These are phyloP conservation scores for Ceratina japonica DNA, from an alignment of 1,140 invertebrate genomes.

Conservation along the genomic window DNA sequence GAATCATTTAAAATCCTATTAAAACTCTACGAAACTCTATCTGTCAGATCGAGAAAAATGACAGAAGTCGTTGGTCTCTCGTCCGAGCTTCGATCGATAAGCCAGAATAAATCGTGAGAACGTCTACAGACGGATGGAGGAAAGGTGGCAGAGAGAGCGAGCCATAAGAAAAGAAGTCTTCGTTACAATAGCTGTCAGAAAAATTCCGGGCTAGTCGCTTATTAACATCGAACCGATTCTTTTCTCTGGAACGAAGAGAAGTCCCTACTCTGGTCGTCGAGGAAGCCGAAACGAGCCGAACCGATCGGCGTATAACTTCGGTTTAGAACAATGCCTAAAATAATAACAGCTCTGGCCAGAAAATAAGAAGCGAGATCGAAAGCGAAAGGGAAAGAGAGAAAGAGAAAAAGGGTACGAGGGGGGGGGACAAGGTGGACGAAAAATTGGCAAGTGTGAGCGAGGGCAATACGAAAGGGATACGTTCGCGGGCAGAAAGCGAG, in stretches of 20 bases:
- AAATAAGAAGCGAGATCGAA: background rate
- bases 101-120: conserved; percentile 33
- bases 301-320: conserved; percentile 1
- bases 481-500: conserved; percentile 20
- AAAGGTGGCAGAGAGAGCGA: conserved; percentile 25
- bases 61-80: background rate
- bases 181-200: conserved; percentile 28
- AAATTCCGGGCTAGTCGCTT: conserved; percentile 20
- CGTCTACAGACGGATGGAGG: background rate
- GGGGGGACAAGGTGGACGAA: background rate
- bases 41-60: no score
- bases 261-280: background rate
- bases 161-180: no score
- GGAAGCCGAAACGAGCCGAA: no score
- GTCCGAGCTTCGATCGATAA: conserved; percentile 8
- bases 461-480: conserved; percentile 23
- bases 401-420: background rate
- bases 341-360: conserved; percentile 4
- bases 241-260: background rate
- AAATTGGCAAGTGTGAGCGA: conserved; percentile 42
- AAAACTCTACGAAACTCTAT: no score
- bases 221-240: conserved; percentile 31
- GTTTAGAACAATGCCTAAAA: conserved; percentile 19
- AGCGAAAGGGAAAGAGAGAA: background rate
- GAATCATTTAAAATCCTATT: no score